Base-by-base conservation (phyloP, 1,140 invertebrate species). In the Lordiphosa clarofinis region DNA sequence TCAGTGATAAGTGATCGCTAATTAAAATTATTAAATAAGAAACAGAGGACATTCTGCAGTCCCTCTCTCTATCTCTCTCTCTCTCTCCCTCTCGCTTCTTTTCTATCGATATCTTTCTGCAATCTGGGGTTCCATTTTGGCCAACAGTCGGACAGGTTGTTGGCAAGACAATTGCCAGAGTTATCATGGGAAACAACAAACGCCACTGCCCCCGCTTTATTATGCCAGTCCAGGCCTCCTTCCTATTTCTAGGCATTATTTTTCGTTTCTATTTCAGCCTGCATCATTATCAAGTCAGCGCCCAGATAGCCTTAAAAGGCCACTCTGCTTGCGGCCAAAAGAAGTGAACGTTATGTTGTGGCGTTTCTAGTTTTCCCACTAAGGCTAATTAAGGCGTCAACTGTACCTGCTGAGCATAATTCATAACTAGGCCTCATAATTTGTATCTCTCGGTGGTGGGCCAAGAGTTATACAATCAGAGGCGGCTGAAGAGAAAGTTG, bases 121-220 rank as follows among this genome's bases (percentile, higher is more conserved):
- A 13, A 36, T 39, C 57, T 38, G 33, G 53, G 54, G 56, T 42
- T 64, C 76, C 72, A 72, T 82, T 82, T 82, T 84, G 67, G 76
- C 76, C 54, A 49, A 56, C 69, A 57, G 53, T 56, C 38, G 52
- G 75, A 82, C 76, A 82, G 76, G 76, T 82, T 82, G 76, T 72
- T 82, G 76, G 76, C 76, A 82, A 82, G 76, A 82, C 76, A 82
- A 82, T 79, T 81, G 75, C 70, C 10, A 37, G 68, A 79, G 78
- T 84, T 82, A 82, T 82, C 76, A 82, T 82, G 76, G 67, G 76
- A 82, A 81, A 58, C 56, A 7, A 7, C 44, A 3, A 39, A 47
- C 24, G 11, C 19, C 4, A 24, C 50, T 36, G 48, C 65, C 42
- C 48, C 58, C 58, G 31, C 52, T n/a, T 56, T 38, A 31, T 56